Evolutionary conservation across 2,888 invertebrate genomes (phyloP).

Genomic region (Rhimphoctona megacephalus): DNA sequence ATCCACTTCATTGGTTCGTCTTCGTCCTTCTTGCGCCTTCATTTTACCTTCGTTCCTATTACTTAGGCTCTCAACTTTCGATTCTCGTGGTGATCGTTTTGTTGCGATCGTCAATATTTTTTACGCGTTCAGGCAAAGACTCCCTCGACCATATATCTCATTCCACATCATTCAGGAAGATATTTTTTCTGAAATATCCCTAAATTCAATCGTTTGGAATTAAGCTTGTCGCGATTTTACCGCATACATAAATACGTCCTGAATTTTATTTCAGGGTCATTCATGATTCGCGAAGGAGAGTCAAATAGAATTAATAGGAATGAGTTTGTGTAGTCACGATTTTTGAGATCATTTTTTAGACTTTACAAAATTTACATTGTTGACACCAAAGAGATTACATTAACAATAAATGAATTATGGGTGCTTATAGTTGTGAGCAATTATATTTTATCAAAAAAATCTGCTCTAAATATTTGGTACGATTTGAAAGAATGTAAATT

Average conservation of each 20-base stretch:
- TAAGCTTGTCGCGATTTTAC: neutral
- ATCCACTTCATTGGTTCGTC: constrained; percentile 15
- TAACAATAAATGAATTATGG: neutral
- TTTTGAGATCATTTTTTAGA: neutral
- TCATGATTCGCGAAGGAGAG: neutral
- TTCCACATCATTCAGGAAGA: neutral
- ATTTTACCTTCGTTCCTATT: neutral
- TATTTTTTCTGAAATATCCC: neutral
- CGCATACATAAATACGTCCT: neutral
- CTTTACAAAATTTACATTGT: too few relatives aligned
- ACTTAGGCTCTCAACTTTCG: neutral
- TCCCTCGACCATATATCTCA: neutral
- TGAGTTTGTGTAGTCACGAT: neutral
- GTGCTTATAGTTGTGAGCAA: neutral
- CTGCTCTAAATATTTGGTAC: neutral
- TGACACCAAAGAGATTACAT: too few relatives aligned
- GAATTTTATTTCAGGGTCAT: neutral
- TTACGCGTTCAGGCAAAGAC: neutral
- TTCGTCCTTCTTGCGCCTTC: neutral
- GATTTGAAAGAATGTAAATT: neutral
- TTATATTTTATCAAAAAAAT: neutral
- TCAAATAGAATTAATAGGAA: neutral
- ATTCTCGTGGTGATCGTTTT: neutral
- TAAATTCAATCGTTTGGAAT: neutral
- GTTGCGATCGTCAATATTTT: neutral